Conservation (phyloP, 2,113 vertebrate genomes). For the Mus pahari region DNA sequence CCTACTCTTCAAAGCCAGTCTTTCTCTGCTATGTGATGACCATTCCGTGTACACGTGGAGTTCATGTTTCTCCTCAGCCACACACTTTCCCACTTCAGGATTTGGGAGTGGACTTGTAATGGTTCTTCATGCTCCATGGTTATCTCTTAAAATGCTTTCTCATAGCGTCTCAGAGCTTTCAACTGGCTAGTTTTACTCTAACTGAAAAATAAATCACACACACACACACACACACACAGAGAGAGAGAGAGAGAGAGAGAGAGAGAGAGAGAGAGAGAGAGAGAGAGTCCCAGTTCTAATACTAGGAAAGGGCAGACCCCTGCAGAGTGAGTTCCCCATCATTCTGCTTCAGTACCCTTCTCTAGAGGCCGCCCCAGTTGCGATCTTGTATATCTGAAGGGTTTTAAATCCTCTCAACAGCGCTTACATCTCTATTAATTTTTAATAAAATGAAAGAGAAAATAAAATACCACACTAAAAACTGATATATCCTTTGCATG, state of each 20-base stretch:
- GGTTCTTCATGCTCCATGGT: background rate
- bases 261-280: too few relatives aligned
- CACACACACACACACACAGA: background rate
- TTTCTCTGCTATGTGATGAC: background rate
- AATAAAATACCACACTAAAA: slow-evolving; percentile 82
- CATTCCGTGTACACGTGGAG: background rate
- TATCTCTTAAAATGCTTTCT: slow-evolving; percentile 3
- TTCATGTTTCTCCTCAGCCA: background rate
- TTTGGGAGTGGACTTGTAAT: background rate
- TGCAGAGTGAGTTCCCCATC: background rate
- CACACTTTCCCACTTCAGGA: background rate
- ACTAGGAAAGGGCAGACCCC: background rate
- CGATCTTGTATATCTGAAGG: slow-evolving; percentile 63
- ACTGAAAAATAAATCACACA: background rate
- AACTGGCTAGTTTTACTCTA: background rate
- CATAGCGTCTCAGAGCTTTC: background rate
- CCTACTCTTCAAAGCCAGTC: background rate
- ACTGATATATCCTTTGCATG: slow-evolving; percentile 75
- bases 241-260: too few relatives aligned
- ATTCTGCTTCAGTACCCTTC: background rate
- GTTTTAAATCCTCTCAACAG: slow-evolving; percentile 72
- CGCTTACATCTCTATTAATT: slow-evolving; percentile 72
- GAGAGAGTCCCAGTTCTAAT: too few relatives aligned
- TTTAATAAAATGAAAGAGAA: slow-evolving; percentile 82
- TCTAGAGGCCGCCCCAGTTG: background rate